Percentiles rank a stretch among this genome's conserved stretches.
These are phyloP conservation scores for Oxyruncus cristatus DNA, from an alignment of 2,113 vertebrate species.

Conservation along the genomic window DNA sequence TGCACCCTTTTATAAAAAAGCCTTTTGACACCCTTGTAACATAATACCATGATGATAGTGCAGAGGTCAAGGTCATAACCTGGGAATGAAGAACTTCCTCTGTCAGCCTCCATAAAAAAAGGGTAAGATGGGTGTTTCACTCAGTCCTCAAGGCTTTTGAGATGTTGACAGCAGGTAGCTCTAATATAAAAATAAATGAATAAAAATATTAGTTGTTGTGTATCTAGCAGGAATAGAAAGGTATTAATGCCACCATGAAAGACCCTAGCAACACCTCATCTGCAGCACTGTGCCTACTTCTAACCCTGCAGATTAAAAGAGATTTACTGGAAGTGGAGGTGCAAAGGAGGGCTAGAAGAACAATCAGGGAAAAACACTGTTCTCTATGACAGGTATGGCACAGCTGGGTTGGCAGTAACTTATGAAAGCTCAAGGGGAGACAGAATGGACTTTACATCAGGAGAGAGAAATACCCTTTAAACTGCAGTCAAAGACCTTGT, in stretches of 20 bases:
- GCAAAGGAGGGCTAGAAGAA: background rate
- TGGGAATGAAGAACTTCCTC: background rate
- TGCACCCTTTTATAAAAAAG: background rate
- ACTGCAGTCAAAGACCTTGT: background rate
- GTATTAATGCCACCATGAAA: background rate
- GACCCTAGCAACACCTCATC: background rate
- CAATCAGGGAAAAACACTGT: background rate
- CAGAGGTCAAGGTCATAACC: background rate
- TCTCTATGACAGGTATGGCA: rapidly evolving
- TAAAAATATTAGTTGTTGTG: background rate
- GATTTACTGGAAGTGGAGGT: background rate
- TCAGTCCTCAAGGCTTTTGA: background rate
- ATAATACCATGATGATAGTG: background rate
- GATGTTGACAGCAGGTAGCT: background rate
- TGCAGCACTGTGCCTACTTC: background rate
- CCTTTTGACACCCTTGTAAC: background rate
- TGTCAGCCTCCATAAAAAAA: background rate
- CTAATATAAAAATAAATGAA: background rate
- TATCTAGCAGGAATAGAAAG: background rate
- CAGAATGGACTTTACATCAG: background rate
- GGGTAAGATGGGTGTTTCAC: background rate
- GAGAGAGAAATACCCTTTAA: background rate
- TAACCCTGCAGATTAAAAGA: background rate
- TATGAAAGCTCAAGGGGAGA: background rate
- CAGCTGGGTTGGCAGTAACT: background rate